Evolutionary conservation across 2,888 invertebrate species (phyloP), one percentile per base, ranked within the genome.

Genomic region (Fissipunctia ypsillon): DNA sequence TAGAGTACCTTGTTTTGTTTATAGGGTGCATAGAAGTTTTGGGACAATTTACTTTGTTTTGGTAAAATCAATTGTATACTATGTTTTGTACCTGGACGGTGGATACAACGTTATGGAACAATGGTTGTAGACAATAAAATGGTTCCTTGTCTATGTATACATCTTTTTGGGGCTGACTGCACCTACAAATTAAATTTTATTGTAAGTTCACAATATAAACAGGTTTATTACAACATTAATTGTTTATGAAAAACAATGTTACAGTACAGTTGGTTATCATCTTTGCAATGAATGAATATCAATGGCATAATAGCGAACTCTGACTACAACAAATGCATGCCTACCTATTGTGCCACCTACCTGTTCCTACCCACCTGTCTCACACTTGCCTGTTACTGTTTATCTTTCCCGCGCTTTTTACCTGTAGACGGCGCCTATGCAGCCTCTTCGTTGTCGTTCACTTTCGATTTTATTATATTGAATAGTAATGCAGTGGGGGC

Each of bases 311-410:
- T 28, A 3, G 38, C 22, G 22, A 45, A 48, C 19, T 48, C 5
- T 54, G 52, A 19, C 14, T 28, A 57, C 28, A 43, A 45, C 25
- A 59, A 57, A 22, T 60, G 52, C 59, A n/a, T n/a, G 14, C 31
- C 19, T 78, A 1, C 14, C 57, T 41, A 60, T 64, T 66, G 61
- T 78, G 4, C 52, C 28, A n/a, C 41, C 35, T 50, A 81, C 76
- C 57, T 76, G 57, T 35, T 22, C 3, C 74, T 31, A 52, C 76
- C 80, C 76, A 79, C 80, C 52, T 66, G 79, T 56, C 22, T 28
- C 60, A 50, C 57, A 67, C 48, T 59, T 79, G 73, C 63, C 61
- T 65, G 68, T 59, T 14, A 71, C 64, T 81, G 81, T 81, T 76
- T 80, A 70, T 52, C 25, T 63, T 69, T 69, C 50, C 48, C 79